Base-by-base conservation (phyloP, 2,113 vertebrate species). In the Taurulus bubalis region DNA sequence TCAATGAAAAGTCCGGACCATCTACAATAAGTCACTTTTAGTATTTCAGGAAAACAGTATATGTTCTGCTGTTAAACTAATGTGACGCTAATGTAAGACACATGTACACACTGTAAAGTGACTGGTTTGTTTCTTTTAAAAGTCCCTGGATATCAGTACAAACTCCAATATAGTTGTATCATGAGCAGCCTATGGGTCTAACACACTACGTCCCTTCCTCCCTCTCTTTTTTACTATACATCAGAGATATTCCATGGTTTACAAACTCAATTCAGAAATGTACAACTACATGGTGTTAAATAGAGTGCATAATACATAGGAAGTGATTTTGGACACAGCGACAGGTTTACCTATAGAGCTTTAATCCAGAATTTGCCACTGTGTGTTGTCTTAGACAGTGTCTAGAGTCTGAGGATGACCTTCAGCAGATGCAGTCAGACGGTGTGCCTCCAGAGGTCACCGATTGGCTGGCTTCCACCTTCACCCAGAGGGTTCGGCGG, bases 401-500 rank as follows among this genome's bases (percentile, higher is more conserved):
- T 85, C 82, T 97, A 77, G 97, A 98, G 74, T 94, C 95, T 0
- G 97, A 98, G 79, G 97, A 98, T 0, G 97, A 98, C 85, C 95
- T 98, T 34, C 96, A 97, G 84, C 96, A 96, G 91, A 93, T 98
- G 36, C 95, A 96, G 40, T 97, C 96, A 1, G 97, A 98, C 0
- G 95, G 96, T 0, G 97, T 98, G 79, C 97, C 97, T 18, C 94
- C 96, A 0, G 97, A 98, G 90, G 97, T 98, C 82, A 96, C 96
- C 1, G 97, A 98, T 87, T 98, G 97, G 97, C 87, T 98, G 85
- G 97, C 97, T 0, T 97, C 97, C 85, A 98, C 97, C 73, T 98
- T 98, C 89, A 98, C 97, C 2, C 96, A 97, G 82, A 97, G 95
- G 83, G 93, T 94, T 0, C 93, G 96, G 0, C 94, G 93, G 66